Base-by-base conservation (phyloP, 2,113 vertebrate genomes). In the Bothrops jararaca region DNA sequence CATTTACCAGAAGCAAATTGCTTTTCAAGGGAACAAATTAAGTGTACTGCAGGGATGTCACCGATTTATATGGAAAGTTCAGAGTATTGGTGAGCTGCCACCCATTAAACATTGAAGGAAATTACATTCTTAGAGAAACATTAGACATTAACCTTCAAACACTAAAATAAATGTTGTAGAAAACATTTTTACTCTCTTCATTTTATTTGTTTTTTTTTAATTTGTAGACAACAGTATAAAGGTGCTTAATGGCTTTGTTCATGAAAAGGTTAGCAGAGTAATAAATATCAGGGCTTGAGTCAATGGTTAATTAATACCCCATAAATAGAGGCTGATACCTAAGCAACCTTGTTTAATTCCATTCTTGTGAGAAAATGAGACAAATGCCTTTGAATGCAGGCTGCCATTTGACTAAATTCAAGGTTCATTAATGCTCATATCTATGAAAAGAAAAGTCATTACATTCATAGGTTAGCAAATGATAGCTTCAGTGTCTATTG, bases 121-220 rank as follows among this genome's bases (percentile, higher is more conserved):
- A 95, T 96, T 96, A 94, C 92, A 96, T 94, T 93, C 94, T 80
- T 94, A 90, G 13, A 92, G 52, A 93, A 96, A 94, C 86, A 69
- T 69, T 95, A 91, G 89, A 91, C 69, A 87, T 93, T 95, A 94
- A 91, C 88, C 90, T 96, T 95, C 56, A 94, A 18, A 92, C 90
- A 56, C 91, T 95, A 94, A 95, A 95, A 95, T 95, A 95, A 93
- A 94, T 94, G 88, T 94, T 53, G 64, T 93, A 69, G 89, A 95
- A 95, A 94, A 95, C 87, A 95, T 74, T 94, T 39, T 93, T 88
- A 91, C 85, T 95, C 85, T 94, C 11, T 45, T 80, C 48, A 56
- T 93, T 56, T 95, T 93, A 94, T 94, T 91, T 90, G 4, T 56
- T 74, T 22, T 42, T 26, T 91, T 87, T 91, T 93, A 93, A 93